These are phyloP conservation scores for Drosophila pandora DNA, from an alignment of 1,140 invertebrate species.

Conservation along the genomic window DNA sequence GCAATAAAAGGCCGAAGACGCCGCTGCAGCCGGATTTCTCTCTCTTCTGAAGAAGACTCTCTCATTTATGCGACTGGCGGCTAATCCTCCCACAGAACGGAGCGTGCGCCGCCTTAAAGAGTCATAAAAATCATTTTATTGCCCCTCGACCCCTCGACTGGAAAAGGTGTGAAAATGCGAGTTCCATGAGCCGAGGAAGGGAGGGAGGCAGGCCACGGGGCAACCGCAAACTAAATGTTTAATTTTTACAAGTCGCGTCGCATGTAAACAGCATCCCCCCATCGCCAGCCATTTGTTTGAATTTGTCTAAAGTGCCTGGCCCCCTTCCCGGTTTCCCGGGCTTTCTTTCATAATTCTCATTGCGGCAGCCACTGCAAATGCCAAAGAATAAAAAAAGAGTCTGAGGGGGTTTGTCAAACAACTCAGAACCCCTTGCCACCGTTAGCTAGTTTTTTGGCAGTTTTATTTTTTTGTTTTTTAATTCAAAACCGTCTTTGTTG, in stretches of 20 bases:
- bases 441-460: slow-evolving; percentile 47
- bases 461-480: slow-evolving; percentile 69
- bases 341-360: slow-evolving; percentile 69
- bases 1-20: slow-evolving; percentile 69
- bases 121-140: slow-evolving; percentile 75
- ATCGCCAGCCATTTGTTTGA: slow-evolving; percentile 72
- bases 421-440: slow-evolving; percentile 20
- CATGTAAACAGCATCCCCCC: slow-evolving; percentile 64
- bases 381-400: slow-evolving; percentile 23
- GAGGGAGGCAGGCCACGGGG: slow-evolving; percentile 1
- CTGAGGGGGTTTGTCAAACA: slow-evolving; percentile 55
- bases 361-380: slow-evolving; percentile 13
- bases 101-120: slow-evolving; percentile 70
- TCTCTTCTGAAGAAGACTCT: background rate
- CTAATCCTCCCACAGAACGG: slow-evolving; percentile 50
- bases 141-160: slow-evolving; percentile 14
- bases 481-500: slow-evolving; percentile 79
- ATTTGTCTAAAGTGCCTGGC: slow-evolving; percentile 78
- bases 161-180: slow-evolving; percentile 61
- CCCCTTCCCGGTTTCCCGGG: slow-evolving; percentile 14
- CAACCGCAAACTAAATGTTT: slow-evolving; percentile 76
- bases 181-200: background rate
- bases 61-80: slow-evolving; percentile 69
- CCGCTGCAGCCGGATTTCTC: slow-evolving; percentile 55
- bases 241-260: slow-evolving; percentile 68